Conservation (phyloP, 2,797 vertebrate genomes). For the Helicolenus hilgendorfi region DNA sequence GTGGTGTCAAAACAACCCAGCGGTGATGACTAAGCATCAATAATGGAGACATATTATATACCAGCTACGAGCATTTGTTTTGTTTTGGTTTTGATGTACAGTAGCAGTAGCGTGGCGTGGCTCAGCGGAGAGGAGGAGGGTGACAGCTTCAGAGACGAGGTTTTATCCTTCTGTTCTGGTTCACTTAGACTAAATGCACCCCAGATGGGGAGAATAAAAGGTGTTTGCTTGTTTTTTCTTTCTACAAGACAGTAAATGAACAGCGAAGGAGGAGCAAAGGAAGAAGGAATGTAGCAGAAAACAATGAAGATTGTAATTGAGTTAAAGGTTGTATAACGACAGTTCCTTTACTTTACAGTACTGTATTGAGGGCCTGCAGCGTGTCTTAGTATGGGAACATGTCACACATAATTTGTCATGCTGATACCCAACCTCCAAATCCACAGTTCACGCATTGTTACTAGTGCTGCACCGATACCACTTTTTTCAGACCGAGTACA, state of each 20-base stretch:
- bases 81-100: not conserved
- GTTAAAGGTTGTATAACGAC: not conserved
- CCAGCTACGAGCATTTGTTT: not conserved
- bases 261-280: rapidly evolving
- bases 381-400: not conserved
- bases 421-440: not conserved
- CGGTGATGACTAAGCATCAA: not conserved
- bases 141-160: not conserved
- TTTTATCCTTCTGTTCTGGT: conserved; percentile 9
- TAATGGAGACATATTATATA: not conserved
- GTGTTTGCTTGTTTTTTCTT: not conserved
- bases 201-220: conserved; percentile 1
- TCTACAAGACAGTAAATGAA: not conserved
- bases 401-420: not conserved
- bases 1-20: not conserved
- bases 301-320: not conserved
- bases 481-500: too few species aligned
- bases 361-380: not conserved
- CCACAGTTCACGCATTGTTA: too few species aligned
- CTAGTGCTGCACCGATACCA: too few species aligned
- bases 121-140: not conserved
- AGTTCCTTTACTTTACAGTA: not conserved
- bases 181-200: conserved; percentile 4
- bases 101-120: not conserved
- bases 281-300: not conserved